These are phyloP conservation scores for Perccottus glenii DNA, from an alignment of 2,113 vertebrate species.

Conservation along the genomic window DNA sequence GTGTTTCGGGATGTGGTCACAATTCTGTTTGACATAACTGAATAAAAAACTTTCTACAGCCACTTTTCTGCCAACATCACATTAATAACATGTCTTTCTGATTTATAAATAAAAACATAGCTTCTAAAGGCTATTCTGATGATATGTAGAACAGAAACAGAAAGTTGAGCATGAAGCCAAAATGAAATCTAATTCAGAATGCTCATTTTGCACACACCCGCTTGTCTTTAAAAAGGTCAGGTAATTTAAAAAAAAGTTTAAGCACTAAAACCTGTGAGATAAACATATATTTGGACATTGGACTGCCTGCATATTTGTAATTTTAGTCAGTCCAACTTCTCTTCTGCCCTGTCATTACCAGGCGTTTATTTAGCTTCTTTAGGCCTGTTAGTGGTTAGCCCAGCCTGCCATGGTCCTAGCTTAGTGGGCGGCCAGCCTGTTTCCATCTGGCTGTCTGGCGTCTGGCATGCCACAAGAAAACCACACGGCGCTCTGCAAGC, in stretches of 20 bases:
- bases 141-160: no score
- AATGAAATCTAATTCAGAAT: neutral
- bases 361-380: slow-evolving; percentile 69
- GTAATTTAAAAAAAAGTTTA: neutral
- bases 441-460: slow-evolving; percentile 77
- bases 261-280: neutral
- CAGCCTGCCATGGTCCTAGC: slow-evolving; percentile 59
- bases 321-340: slow-evolving; percentile 52
- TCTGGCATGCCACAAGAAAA: slow-evolving; percentile 66
- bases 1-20: slow-evolving; percentile 7
- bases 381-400: slow-evolving; percentile 55
- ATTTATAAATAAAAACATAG: no score
- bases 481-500: slow-evolving; percentile 56
- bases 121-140: no score
- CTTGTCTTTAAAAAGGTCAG: slow-evolving; percentile 9
- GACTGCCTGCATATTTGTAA: slow-evolving; percentile 57
- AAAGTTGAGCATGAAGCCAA: neutral
- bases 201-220: neutral
- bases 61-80: no score
- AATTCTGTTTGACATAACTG: slow-evolving; percentile 5
- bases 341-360: slow-evolving; percentile 65
- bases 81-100: no score
- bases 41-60: slow-evolving; percentile 14
- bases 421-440: slow-evolving; percentile 62
- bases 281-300: slow-evolving; percentile 7